phyloP scores from a whole-genome alignment of 2,113 vertebrate genomes.

The Triplophysa siluroides region DNA sequence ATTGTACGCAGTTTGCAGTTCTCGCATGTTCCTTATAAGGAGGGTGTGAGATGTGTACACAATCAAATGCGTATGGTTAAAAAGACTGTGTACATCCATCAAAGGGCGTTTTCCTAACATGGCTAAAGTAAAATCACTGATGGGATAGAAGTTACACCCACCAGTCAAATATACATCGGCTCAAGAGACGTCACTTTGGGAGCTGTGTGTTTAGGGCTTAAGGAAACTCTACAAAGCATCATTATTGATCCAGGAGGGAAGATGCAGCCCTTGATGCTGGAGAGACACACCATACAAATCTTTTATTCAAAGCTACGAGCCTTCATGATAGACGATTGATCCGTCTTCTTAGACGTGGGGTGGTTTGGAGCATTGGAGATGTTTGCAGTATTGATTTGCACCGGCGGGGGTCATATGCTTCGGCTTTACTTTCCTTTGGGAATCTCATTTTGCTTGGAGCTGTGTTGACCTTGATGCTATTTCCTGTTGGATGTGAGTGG shows the following conservation, averaged over 20 bases:
- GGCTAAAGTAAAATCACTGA: slow-evolving; percentile 15
- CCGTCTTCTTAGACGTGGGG: not conserved
- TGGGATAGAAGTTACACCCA: slow-evolving; percentile 31
- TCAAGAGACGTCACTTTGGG: slow-evolving; percentile 1
- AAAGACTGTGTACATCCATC: slow-evolving; percentile 1
- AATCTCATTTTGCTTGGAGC: slow-evolving; percentile 34
- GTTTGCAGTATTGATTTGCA: not conserved
- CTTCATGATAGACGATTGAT: slow-evolving; percentile 20
- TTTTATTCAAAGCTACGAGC: slow-evolving; percentile 27
- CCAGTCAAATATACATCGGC: slow-evolving; percentile 31
- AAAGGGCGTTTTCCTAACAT: not conserved
- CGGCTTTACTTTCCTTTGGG: slow-evolving; percentile 19
- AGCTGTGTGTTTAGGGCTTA: slow-evolving; percentile 5
- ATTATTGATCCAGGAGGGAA: slow-evolving; percentile 17
- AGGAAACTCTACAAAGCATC: slow-evolving; percentile 7
- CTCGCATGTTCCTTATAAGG: not conserved
- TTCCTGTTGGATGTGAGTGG: slow-evolving; percentile 17
- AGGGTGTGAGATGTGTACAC: not conserved
- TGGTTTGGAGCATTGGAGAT: not conserved
- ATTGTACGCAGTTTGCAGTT: not conserved
- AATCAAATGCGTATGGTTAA: not conserved
- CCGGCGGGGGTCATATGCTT: not conserved
- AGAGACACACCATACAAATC: slow-evolving; percentile 10
- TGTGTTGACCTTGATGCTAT: slow-evolving; percentile 35
- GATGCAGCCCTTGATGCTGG: not conserved